Percentiles rank a stretch among this genome's conserved stretches.
Evolutionary conservation across 2,797 vertebrate species (phyloP).

Genomic region (Squalus acanthias): DNA sequence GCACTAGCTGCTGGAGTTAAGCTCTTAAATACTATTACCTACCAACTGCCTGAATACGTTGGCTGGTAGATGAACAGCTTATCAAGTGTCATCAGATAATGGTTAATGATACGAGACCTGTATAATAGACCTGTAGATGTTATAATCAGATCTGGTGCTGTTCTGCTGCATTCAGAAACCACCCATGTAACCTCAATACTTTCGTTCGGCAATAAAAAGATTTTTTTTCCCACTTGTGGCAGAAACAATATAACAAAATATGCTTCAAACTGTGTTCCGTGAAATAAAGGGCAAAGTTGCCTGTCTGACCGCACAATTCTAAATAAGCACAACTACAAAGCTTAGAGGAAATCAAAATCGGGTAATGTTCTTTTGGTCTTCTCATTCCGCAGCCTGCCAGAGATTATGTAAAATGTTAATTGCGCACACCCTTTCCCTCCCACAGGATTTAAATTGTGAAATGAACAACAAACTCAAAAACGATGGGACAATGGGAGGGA

Average conservation of each 20-base stretch:
- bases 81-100: background rate
- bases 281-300: background rate
- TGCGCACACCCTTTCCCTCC: background rate
- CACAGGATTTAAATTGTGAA: background rate
- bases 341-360: background rate
- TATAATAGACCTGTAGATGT: background rate
- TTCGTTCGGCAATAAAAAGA: background rate
- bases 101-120: background rate
- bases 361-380: background rate
- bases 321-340: background rate
- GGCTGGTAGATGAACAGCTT: background rate
- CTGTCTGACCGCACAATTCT: background rate
- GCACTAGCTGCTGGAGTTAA: background rate
- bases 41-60: background rate
- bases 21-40: background rate
- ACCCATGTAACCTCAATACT: background rate
- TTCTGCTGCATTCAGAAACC: background rate
- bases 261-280: background rate
- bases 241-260: slow-evolving; percentile 18
- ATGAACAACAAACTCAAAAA: background rate
- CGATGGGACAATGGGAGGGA: background rate
- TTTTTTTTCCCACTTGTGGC: background rate
- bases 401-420: background rate
- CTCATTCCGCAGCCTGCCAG: background rate
- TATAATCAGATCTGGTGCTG: background rate